phyloP scores from a whole-genome alignment of 2,888 invertebrate species.

The Rhorus exstirpatorius region DNA sequence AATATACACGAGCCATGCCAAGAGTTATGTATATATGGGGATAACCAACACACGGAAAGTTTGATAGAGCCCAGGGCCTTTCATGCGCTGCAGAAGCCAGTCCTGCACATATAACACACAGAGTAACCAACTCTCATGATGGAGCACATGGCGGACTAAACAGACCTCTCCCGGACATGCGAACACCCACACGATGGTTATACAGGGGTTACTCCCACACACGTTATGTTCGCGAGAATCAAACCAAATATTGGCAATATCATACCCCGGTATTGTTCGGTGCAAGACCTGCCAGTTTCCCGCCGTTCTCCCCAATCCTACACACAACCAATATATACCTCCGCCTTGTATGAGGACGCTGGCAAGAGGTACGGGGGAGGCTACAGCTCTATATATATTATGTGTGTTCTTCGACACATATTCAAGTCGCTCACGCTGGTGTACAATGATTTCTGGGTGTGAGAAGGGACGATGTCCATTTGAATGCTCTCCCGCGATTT shows the following conservation, averaged over 20 bases:
- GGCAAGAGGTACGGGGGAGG: background rate
- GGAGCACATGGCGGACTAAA: constrained; percentile 1
- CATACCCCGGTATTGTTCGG: constrained; percentile 80
- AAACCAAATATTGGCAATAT: constrained; percentile 86
- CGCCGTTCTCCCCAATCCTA: constrained; percentile 25
- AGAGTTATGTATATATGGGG: constrained; percentile 28
- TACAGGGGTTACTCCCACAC: constrained; percentile 6
- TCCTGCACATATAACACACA: constrained; percentile 7
- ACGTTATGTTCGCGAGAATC: constrained; percentile 80
- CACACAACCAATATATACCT: constrained; percentile 5
- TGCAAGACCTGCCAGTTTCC: constrained; percentile 59
- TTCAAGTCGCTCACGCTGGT: constrained; percentile 24
- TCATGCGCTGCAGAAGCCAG: constrained; percentile 21
- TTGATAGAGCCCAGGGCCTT: constrained; percentile 45
- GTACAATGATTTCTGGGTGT: constrained; percentile 57
- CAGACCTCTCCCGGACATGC: constrained; percentile 15
- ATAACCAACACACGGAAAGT: constrained; percentile 45
- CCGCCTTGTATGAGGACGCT: constrained; percentile 2
- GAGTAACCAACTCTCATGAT: background rate
- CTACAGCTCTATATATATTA: constrained; percentile 9
- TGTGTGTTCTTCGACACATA: constrained; percentile 11
- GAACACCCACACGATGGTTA: constrained; percentile 40
- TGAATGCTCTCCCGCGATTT: constrained; percentile 81
- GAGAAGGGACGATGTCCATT: constrained; percentile 83
- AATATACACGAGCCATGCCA: constrained; percentile 77